Evolutionary conservation across 2,888 invertebrate genomes (phyloP), one percentile per base, ranked within the genome.

Genomic region (Pandemis cinnamomeana): DNA sequence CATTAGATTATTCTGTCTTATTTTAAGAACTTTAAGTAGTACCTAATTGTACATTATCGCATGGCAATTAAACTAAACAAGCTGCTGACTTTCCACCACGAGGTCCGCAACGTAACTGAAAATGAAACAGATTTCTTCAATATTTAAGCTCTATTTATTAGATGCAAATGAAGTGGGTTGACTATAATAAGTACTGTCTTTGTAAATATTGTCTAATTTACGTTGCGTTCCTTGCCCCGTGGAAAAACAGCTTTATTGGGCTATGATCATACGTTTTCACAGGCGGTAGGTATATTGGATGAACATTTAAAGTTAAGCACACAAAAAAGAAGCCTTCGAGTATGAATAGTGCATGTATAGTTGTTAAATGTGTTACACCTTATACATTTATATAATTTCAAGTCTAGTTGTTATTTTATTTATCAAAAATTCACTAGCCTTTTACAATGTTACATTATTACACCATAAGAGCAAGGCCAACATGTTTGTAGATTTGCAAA

Each of bases 351-450:
- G 79, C 77, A 71, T 81, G 79, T 78, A 79, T 83, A 84, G 76
- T 81, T 81, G 79, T 78, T 81, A 85, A 83, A 84, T 85, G 84
- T 85, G 86, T 86, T 86, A 84, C 84, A 89, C 81, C 86, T 88
- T 91, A 89, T 84, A 79, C 86, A 86, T 90, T 89, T 89, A 88
- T 86, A 88, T 86, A 88, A 87, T 88, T 89, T 89, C 91, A 89
- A 89, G 87, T 92, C 89, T 93, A 93, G 89, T 85, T 90, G 90
- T 90, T 90, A 88, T 90, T 36, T 90, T 87, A 89, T 87, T 89
- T 93, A 93, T 93, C 91, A 93, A 94, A 94, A 93, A 90, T 91
- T 94, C 94, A 94, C 94, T 94, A 94, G 94, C 94, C 94, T 94
- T 94, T 92, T 90, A 90, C 84, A 90, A 89, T 91, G 88, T 90